Base-by-base conservation (phyloP, 2,888 invertebrate species). In the Perizoma affinitatum region DNA sequence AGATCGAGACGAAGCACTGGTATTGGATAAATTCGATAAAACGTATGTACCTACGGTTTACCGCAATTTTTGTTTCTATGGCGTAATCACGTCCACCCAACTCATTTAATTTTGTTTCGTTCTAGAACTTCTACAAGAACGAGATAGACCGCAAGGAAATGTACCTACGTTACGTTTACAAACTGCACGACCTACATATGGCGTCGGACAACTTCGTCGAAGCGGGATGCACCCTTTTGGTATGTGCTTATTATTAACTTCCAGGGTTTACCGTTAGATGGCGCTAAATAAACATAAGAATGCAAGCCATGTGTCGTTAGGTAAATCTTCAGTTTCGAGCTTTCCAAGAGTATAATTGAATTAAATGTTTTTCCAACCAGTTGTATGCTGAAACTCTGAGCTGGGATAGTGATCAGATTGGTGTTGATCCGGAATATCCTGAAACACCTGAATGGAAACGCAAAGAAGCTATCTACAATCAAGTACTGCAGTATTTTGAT, bases 111-210 rank as follows among this genome's bases (percentile, higher is more conserved):
- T 38, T 9, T 42, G 8, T 55, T 44, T 6, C 36, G 41, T 67
- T 82, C 22, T 92, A 97, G 96, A 98, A 98, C 80, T 99, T 98
- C 85, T 98, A 98, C 92, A 98, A 98, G 84, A 97, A 97, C 82
- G 98, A 98, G 90, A 97, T 98, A 70, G 97, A 98, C 78, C 94
- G 98, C 34, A 97, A 98, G 76, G 98, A 98, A 87, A 98, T 98
- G 97, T 99, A 98, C 86, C 91, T 98, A 52, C 95, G 94, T 74
- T 99, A 99, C 87, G 98, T 99, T 66, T 98, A 98, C 90, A 98
- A 98, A 83, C 90, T 99, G 41, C 97, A 97, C 82, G 97, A 98
- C 79, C 93, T 99, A 9, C 98, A 99, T 86, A 92, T 97, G 52
- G 96, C 96, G 10, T 97, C 97, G 0, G 97, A 97, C 78, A 98